Conservation (phyloP, 2,797 vertebrate genomes). For the Dermochelys coriacea region DNA sequence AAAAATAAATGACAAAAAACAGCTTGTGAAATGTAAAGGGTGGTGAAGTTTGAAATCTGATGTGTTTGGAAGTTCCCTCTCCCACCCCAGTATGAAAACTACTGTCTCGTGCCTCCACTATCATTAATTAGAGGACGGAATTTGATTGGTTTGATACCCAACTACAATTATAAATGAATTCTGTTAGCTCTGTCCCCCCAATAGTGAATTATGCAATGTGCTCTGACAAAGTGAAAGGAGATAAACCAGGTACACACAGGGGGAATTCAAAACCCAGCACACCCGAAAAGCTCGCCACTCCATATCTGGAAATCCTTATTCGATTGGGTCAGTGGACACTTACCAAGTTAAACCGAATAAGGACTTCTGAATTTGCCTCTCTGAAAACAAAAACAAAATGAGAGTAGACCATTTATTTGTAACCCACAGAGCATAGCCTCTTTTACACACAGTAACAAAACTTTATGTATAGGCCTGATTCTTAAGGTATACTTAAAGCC, state of each 20-base stretch:
- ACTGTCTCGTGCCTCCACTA: neutral
- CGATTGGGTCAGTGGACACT: too few relatives aligned
- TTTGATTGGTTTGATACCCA: neutral
- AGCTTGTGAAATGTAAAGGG: neutral
- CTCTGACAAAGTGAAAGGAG: neutral
- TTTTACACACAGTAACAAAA: neutral
- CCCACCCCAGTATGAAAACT: neutral
- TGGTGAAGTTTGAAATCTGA: neutral
- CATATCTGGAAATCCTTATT: neutral
- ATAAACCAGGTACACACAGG: neutral
- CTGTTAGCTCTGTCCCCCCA: neutral
- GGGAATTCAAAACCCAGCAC: neutral
- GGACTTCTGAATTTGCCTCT: neutral
- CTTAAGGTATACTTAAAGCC: constrained; percentile 21
- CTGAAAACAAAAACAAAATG: neutral
- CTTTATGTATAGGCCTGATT: neutral
- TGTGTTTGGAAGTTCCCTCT: neutral
- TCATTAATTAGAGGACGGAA: neutral
- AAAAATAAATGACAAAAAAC: neutral
- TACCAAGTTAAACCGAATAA: neutral
- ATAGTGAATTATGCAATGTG: neutral
- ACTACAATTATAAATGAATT: neutral
- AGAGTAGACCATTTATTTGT: neutral
- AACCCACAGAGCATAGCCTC: neutral
- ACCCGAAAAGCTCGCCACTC: neutral